phyloP scores from a whole-genome alignment of 1,140 invertebrate species.

The Anthonomus grandis region DNA sequence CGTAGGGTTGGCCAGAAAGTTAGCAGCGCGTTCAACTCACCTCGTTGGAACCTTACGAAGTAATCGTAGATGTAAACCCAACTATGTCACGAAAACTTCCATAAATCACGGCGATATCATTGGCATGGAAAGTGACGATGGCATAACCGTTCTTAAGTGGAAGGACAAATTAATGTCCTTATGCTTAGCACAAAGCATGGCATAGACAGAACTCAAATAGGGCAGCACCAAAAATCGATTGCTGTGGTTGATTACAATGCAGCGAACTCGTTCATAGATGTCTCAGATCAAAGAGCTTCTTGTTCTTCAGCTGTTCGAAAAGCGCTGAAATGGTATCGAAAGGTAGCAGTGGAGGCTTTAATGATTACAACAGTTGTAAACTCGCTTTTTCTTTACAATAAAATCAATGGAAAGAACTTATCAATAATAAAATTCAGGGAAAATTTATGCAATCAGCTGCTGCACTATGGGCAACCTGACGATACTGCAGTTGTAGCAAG shows the following conservation, averaged over 20 bases:
- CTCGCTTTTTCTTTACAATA: neutral
- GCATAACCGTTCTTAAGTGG: neutral
- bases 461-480: too few species aligned
- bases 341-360: neutral
- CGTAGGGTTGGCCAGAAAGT: conserved; percentile 36
- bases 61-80: conserved; percentile 19
- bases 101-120: neutral
- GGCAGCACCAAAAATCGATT: too few species aligned
- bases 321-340: neutral
- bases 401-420: too few species aligned
- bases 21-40: conserved; percentile 29
- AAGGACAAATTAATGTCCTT: neutral
- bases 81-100: neutral
- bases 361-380: neutral
- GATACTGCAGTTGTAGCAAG: neutral
- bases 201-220: neutral
- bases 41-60: conserved; percentile 40
- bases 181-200: neutral
- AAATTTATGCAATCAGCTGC: neutral
- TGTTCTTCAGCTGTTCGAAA: neutral
- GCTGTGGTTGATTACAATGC: neutral
- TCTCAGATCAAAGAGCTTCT: neutral
- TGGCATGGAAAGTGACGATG: neutral
- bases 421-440: neutral
- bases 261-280: neutral